phyloP scores from a whole-genome alignment of 2,888 invertebrate species.

The Mellilla xanthometata region DNA sequence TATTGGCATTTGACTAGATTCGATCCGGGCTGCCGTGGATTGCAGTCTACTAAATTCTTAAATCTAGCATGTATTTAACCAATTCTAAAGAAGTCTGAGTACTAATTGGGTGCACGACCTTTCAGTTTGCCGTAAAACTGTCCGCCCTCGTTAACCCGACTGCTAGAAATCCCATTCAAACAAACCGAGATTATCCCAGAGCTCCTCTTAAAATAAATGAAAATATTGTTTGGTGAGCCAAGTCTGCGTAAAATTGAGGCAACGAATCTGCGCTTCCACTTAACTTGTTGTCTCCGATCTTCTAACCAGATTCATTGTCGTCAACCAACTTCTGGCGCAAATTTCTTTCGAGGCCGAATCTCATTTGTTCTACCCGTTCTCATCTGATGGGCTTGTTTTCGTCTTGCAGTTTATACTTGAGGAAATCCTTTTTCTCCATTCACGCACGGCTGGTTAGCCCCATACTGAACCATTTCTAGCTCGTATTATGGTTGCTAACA shows the following conservation, averaged over 20 bases:
- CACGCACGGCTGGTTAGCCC: too few relatives aligned
- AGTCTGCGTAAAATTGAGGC: slow-evolving; percentile 20
- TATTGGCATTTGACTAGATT: too few relatives aligned
- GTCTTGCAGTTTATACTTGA: not conserved
- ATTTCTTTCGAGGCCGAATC: slow-evolving; percentile 12
- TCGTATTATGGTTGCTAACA: too few relatives aligned
- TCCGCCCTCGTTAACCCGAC: not conserved
- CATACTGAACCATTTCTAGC: too few relatives aligned
- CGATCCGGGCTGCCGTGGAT: too few relatives aligned
- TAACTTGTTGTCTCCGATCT: slow-evolving; percentile 20
- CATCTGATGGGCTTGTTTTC: slow-evolving; percentile 14
- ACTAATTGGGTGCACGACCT: too few relatives aligned
- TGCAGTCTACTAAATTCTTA: too few relatives aligned
- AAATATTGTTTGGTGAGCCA: slow-evolving; percentile 14
- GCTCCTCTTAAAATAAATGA: slow-evolving; percentile 13
- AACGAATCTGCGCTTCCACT: slow-evolving; percentile 9
- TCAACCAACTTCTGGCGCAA: slow-evolving; percentile 7
- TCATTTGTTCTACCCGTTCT: slow-evolving; percentile 8
- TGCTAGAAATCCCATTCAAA: slow-evolving; percentile 1
- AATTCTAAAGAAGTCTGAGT: too few relatives aligned
- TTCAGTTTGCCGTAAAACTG: not conserved
- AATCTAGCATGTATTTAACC: too few relatives aligned
- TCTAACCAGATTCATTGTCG: slow-evolving; percentile 19
- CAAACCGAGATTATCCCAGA: slow-evolving; percentile 3
- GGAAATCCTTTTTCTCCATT: not conserved